Evolutionary conservation across 2,113 vertebrate species (phyloP), one percentile per base, ranked within the genome.

Genomic region (Helogale parvula): DNA sequence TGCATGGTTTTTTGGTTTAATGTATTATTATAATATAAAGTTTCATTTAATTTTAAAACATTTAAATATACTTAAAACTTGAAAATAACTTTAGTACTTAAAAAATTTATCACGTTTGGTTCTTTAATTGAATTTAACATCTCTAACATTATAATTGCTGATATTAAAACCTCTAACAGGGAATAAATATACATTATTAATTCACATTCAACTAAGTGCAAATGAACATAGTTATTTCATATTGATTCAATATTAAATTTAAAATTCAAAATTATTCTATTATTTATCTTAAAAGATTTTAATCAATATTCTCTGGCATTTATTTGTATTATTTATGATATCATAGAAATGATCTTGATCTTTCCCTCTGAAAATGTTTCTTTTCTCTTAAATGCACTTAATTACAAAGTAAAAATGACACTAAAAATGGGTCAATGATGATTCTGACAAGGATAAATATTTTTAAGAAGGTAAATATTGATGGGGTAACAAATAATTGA

Each of bases 111-210:
- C 27, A 84, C 52, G 92, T 71, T 96, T 84, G 45, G 13, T 83
- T 94, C 9, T 95, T 96, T 96, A 97, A 87, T 86, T 96, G 60
- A 98, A 94, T 93, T 96, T 83, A 80, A n/a, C 90, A 74, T 77
- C 63, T 86, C 45, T 86, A 96, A 80, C 29, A 92, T 81, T 93
- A 45, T 95, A 95, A 97, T 96, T 83, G 21, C 69, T 84, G 29
- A 81, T 87, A 96, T 90, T 97, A 98, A 97, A 95, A 94, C 12
- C 5, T 63, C 94, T 97, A 90, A 88, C 17, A 92, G 11, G 35
- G 47, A 95, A 88, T 76, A 93, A 93, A 77, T 94, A 89, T 33
- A 80, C 15, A 93, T 95, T 93, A 96, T 88, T 91, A 94, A 96
- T 89, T 97, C 69, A 87, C 29, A 92, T 87, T 96, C 10, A 89